Evolutionary conservation across 2,888 invertebrate genomes (phyloP).

Genomic region (Stictocephala bisonia): DNA sequence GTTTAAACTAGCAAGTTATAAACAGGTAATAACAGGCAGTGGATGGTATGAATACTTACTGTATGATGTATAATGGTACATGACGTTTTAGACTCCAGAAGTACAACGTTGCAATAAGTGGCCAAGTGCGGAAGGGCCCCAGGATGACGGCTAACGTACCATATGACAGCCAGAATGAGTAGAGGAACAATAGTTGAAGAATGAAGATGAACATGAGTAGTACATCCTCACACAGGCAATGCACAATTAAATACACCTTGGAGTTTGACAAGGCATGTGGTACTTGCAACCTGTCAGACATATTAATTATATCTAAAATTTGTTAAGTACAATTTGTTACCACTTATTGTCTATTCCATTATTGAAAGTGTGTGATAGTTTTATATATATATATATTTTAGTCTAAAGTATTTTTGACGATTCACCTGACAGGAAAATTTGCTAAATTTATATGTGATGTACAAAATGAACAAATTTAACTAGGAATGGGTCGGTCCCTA

Average conservation of each 20-base stretch:
- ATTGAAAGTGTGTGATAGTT: too few relatives aligned
- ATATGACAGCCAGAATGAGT: constrained; percentile 85
- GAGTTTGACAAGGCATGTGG: not conserved
- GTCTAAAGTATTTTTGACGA: too few relatives aligned
- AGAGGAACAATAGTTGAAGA: constrained; percentile 74
- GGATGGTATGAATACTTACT: constrained; percentile 69
- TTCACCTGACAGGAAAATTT: too few relatives aligned
- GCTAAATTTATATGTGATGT: too few relatives aligned
- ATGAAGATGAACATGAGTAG: constrained; percentile 65
- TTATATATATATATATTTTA: too few relatives aligned
- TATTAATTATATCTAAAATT: not conserved
- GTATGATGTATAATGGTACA: constrained; percentile 72
- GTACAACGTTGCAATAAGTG: constrained; percentile 74
- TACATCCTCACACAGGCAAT: constrained; percentile 9
- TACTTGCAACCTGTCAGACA: not conserved
- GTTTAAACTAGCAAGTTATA: too few relatives aligned
- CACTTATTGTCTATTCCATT: too few relatives aligned
- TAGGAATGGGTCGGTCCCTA: too few relatives aligned
- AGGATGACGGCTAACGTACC: constrained; percentile 80
- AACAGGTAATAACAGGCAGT: too few relatives aligned
- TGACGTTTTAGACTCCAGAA: constrained; percentile 75
- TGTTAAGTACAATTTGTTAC: too few relatives aligned
- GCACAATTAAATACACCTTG: not conserved
- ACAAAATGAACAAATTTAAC: too few relatives aligned
- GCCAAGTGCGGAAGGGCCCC: constrained; percentile 85